Conservation (phyloP, 2,113 vertebrate species). For the Clupea harengus region DNA sequence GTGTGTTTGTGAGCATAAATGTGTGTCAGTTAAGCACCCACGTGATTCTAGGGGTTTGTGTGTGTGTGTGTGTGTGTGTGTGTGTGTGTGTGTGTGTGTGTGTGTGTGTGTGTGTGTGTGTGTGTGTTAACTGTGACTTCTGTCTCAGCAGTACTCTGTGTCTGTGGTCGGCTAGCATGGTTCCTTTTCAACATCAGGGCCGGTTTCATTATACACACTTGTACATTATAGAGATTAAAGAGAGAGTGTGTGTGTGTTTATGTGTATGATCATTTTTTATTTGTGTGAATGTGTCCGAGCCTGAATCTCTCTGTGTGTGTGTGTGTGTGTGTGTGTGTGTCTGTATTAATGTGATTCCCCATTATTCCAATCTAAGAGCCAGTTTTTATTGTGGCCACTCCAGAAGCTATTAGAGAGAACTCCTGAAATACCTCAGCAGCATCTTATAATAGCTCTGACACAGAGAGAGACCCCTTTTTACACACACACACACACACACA, state of each 20-base stretch:
- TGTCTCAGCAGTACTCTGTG: no score
- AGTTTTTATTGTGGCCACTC: slow-evolving; percentile 31
- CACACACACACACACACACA: slow-evolving; percentile 42
- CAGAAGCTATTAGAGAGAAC: slow-evolving; percentile 34
- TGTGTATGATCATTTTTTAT: background rate
- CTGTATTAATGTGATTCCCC: no score
- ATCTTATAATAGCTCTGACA: background rate
- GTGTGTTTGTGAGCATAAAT: no score
- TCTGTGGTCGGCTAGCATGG: no score
- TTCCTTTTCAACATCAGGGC: no score
- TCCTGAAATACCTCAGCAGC: slow-evolving; percentile 51
- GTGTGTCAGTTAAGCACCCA: background rate
- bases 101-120: no score
- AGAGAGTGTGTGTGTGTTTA: background rate
- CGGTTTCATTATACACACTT: no score
- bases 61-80: no score
- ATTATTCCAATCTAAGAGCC: slow-evolving; percentile 31
- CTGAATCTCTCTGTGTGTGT: background rate
- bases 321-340: background rate
- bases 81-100: no score
- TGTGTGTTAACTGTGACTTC: no score
- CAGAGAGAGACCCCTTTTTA: slow-evolving; percentile 31
- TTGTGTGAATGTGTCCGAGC: no score
- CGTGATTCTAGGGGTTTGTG: background rate
- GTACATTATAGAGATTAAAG: no score